Conservation (phyloP, 2,888 invertebrate species). For the Spicauda simplicius region DNA sequence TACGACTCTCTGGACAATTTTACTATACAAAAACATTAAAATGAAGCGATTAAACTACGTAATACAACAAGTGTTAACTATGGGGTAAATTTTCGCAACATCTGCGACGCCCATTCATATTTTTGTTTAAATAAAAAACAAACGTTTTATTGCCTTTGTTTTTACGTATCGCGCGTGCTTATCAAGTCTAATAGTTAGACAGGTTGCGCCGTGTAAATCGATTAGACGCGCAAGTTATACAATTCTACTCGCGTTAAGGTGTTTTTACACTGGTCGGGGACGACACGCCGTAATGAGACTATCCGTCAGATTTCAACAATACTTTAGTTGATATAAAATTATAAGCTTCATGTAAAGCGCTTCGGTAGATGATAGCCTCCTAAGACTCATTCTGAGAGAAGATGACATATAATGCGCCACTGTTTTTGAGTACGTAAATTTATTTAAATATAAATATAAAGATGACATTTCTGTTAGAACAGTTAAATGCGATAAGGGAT, state of each 20-base stretch:
- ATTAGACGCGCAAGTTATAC: conserved; percentile 12
- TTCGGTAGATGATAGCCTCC: too few relatives aligned
- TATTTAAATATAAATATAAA: too few relatives aligned
- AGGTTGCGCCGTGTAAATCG: conserved; percentile 10
- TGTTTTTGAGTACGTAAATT: too few relatives aligned
- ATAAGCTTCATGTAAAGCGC: too few relatives aligned
- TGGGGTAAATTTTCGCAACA: not conserved
- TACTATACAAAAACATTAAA: not conserved
- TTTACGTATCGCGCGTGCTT: conserved; percentile 17
- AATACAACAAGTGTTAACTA: conserved; percentile 4
- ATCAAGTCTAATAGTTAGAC: conserved; percentile 15
- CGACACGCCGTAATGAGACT: not conserved
- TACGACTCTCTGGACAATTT: not conserved
- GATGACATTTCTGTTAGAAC: too few relatives aligned
- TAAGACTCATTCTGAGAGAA: too few relatives aligned
- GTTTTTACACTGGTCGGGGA: not conserved
- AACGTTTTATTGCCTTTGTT: conserved; percentile 9
- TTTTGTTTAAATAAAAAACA: conserved; percentile 10
- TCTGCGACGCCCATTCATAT: conserved; percentile 6
- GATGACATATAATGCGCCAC: too few relatives aligned
- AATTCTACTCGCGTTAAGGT: not conserved
- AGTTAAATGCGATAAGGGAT: too few relatives aligned
- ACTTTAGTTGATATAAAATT: not conserved
- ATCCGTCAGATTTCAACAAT: not conserved
- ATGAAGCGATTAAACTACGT: not conserved